These are phyloP conservation scores for Drosophila oshimai DNA, from an alignment of 1,140 invertebrate species.

Conservation along the genomic window DNA sequence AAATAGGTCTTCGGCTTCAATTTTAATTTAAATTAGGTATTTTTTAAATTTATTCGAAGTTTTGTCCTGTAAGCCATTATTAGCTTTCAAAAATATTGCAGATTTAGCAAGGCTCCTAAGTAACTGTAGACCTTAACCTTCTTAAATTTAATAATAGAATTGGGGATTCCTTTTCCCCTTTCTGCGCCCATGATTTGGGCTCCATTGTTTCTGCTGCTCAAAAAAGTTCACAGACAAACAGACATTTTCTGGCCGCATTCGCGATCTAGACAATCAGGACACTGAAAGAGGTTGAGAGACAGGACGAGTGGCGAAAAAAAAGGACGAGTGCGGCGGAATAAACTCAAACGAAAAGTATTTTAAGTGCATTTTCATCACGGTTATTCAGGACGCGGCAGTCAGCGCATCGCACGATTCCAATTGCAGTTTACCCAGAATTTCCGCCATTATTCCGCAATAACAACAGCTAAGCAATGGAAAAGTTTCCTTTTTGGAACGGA, in stretches of 20 bases:
- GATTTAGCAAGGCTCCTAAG: no score
- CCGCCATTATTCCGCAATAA: constrained; percentile 66
- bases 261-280: constrained; percentile 44
- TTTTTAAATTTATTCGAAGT: no score
- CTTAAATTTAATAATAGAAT: not conserved
- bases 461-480: constrained; percentile 40
- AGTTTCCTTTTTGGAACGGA: constrained; percentile 37
- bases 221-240: constrained; percentile 19
- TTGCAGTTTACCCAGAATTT: constrained; percentile 62
- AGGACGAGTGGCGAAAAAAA: not conserved
- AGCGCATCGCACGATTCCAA: constrained; percentile 57
- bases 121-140: not conserved
- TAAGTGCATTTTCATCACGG: constrained; percentile 80
- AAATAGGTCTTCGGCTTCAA: no score
- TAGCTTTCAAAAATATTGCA: no score
- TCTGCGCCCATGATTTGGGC: not conserved
- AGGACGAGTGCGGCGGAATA: constrained; percentile 24
- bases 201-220: constrained; percentile 2
- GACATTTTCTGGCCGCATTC: constrained; percentile 38
- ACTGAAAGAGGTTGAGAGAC: not conserved
- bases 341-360: constrained; percentile 78
- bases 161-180: not conserved
- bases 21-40: no score
- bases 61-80: no score
- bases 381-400: constrained; percentile 66